These are phyloP conservation scores for Anticlea derivata DNA, from an alignment of 2,888 invertebrate genomes.

Conservation along the genomic window DNA sequence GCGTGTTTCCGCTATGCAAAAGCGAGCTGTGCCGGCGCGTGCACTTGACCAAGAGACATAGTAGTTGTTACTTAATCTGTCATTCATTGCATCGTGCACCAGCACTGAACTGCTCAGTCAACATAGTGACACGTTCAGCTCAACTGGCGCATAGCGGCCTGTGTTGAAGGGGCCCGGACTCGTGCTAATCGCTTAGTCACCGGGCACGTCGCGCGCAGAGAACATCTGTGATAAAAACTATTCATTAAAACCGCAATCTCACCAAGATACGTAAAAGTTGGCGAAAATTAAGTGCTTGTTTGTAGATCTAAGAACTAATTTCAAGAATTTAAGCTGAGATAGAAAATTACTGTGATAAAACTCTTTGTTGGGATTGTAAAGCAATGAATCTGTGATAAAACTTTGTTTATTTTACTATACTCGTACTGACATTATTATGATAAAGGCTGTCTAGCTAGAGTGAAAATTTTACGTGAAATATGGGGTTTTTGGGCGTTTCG, in stretches of 20 bases:
- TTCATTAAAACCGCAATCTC: conserved; percentile 36
- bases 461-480: conserved; percentile 36
- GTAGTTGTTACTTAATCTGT: conserved; percentile 6
- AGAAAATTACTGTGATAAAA: conserved; percentile 47
- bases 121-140: conserved; percentile 40
- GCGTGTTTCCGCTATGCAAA: conserved; percentile 5
- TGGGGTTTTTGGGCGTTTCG: conserved; percentile 69
- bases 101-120: conserved; percentile 1
- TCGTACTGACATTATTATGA: neutral
- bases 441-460: neutral
- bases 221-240: conserved; percentile 54
- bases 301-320: too few relatives aligned
- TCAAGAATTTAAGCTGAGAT: conserved; percentile 31
- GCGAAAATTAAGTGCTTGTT: too few relatives aligned
- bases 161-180: conserved; percentile 31
- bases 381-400: conserved; percentile 29
- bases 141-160: conserved; percentile 21
- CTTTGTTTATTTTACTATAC: conserved; percentile 17
- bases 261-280: conserved; percentile 45
- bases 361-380: neutral
- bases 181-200: conserved; percentile 68
- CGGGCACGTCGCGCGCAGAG: conserved; percentile 53
- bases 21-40: neutral
- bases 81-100: neutral
- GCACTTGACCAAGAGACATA: conserved; percentile 23